Percentiles rank a stretch among this genome's conserved stretches.
These are phyloP conservation scores for Polietes domitor DNA, from an alignment of 2,888 invertebrate species.

Conservation along the genomic window DNA sequence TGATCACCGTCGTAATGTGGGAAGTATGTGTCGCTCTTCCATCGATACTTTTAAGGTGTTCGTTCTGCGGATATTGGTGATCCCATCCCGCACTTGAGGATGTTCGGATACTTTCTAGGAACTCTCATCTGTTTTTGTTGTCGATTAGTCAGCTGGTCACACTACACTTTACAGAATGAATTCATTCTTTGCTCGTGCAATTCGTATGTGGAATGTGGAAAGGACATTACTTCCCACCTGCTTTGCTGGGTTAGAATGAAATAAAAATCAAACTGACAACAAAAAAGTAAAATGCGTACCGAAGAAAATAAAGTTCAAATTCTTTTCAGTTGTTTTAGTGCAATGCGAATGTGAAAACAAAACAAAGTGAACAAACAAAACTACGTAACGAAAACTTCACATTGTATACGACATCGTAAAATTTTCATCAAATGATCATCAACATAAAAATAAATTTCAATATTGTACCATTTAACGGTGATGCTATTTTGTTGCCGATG, in stretches of 20 bases:
- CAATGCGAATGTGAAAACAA: slow-evolving; percentile 35
- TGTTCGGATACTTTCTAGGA: too few relatives aligned
- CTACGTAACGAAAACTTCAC: slow-evolving; percentile 54
- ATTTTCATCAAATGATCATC: slow-evolving; percentile 71
- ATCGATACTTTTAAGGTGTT: too few relatives aligned
- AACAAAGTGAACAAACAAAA: slow-evolving; percentile 22
- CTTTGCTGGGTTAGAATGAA: background rate
- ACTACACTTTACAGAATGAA: too few relatives aligned
- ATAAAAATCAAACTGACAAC: slow-evolving; percentile 3
- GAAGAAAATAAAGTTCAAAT: slow-evolving; percentile 61
- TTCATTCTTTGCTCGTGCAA: too few relatives aligned
- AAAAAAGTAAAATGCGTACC: slow-evolving; percentile 56
- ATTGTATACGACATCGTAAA: slow-evolving; percentile 67
- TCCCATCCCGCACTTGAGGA: too few relatives aligned
- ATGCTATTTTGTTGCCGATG: slow-evolving; percentile 57
- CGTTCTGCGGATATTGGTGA: too few relatives aligned
- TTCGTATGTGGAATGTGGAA: too few relatives aligned
- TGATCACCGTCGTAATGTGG: too few relatives aligned
- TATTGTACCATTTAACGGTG: slow-evolving; percentile 79
- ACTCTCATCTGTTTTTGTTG: too few relatives aligned
- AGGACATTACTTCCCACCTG: background rate
- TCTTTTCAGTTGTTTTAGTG: slow-evolving; percentile 53
- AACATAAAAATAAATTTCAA: slow-evolving; percentile 78
- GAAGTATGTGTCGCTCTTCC: too few relatives aligned
- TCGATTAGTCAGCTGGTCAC: too few relatives aligned